Evolutionary conservation across 2,888 invertebrate species (phyloP), one percentile per base, ranked within the genome.

Genomic region (Ptychoptera contaminata): DNA sequence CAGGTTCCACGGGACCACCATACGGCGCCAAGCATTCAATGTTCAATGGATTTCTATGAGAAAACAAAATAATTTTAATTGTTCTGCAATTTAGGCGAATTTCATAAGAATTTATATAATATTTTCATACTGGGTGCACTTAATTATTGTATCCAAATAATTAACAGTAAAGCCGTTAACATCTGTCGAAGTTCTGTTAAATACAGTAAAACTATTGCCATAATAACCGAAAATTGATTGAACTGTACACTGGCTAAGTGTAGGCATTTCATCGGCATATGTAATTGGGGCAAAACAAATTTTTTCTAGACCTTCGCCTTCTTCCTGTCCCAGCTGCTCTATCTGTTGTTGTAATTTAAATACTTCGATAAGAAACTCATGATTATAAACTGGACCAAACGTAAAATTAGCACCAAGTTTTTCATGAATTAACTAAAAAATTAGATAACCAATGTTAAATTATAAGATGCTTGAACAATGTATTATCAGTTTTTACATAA

Each of bases 1-100:
- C 83, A 0, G 93, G 88, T 52, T 86, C 77, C 8, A 91, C 72
- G 2, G 92, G 92, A 1, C 91, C 94, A 30, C 92, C 93, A 68
- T 82, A 94, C 0, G 77, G 69, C 0, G 83, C 84, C 46, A 91
- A 65, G 60, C 96, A 97, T 1, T 69, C 64, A 4, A 72, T 62
- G 55, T 68, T 61, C 54, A 70, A 73, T 1, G 75, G 68, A 47
- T 71, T 73, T 52, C 76, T 77, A 47, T 44, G 61, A 56, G 47
- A 45, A 37, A 16, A 30, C 30, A 12, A 2, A 30, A 14, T 31
- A 12, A 14, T 11, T 9, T 16, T n/a, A 23, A 38, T 38, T 8
- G 16, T n/a, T n/a, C n/a, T n/a, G n/a, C n/a, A n/a, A n/a, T n/a
- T n/a, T 45, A 31, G 23, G 12, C 10, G 9, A n/a, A n/a, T 16